Percentiles rank a stretch among this genome's conserved stretches.
Evolutionary conservation across 35 echinoderm and acorn worm genomes (phyloP).

Genomic region (Lytechinus pictus): DNA sequence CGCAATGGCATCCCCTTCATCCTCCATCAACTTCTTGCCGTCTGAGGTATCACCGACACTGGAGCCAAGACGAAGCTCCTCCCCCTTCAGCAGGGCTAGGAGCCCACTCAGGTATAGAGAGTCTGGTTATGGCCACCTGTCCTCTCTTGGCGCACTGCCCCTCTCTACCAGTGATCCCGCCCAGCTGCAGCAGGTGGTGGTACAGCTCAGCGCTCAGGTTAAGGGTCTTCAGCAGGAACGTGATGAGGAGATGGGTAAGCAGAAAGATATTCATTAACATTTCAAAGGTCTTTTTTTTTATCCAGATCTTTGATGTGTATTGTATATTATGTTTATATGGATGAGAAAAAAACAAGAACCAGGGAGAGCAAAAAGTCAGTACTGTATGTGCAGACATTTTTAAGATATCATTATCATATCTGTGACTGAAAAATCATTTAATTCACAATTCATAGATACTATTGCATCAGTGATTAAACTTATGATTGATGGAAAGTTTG

Average conservation of each 20-base stretch:
- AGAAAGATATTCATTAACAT: neutral
- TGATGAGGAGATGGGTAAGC: constrained; percentile 19
- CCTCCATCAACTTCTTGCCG: constrained; percentile 18
- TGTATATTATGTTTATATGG: no score
- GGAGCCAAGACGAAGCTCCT: neutral
- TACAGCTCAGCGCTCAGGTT: neutral
- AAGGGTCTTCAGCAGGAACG: constrained; percentile 26
- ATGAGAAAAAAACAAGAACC: no score
- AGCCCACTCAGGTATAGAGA: neutral
- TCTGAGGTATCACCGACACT: constrained; percentile 11
- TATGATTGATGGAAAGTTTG: no score
- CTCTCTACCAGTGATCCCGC: neutral
- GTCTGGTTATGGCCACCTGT: neutral
- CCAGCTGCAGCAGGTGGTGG: neutral
- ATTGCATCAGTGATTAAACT: no score
- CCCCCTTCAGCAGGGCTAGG: constrained; percentile 21
- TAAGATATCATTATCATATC: no score
- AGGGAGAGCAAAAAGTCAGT: no score
- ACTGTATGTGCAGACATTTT: no score
- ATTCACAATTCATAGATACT: no score
- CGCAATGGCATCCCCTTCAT: neutral
- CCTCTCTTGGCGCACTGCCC: neutral
- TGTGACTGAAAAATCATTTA: no score
- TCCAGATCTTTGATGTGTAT: no score
- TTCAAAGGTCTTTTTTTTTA: no score